phyloP scores from a whole-genome alignment of 1,140 invertebrate genomes.

The Trichonephila clavipes region DNA sequence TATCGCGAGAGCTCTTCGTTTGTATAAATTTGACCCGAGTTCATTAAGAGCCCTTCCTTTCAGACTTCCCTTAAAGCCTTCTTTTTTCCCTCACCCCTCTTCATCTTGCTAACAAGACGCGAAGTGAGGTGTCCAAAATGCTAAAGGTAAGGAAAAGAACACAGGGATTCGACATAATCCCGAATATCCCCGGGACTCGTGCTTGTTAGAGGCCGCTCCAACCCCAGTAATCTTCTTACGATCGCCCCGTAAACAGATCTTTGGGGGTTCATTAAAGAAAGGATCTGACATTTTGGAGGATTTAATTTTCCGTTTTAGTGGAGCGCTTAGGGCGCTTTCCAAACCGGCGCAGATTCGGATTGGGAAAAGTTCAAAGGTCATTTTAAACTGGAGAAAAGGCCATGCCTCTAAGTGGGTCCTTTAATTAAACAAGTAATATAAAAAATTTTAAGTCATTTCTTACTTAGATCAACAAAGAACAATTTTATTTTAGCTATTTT shows the following conservation, averaged over 20 bases:
- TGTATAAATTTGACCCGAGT: too few species aligned
- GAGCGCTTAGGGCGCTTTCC: background rate
- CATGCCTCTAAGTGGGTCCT: background rate
- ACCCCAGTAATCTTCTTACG: background rate
- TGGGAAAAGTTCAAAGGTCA: constrained; percentile 12
- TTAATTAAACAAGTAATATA: too few species aligned
- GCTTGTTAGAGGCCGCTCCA: background rate
- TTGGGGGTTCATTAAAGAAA: constrained; percentile 21
- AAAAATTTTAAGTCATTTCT: too few species aligned
- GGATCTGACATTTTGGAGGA: background rate
- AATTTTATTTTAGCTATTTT: too few species aligned
- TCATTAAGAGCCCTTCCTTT: too few species aligned
- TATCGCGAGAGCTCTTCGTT: too few species aligned
- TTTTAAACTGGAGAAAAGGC: background rate
- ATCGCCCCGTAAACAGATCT: background rate
- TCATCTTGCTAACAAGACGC: too few species aligned
- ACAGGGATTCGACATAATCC: background rate
- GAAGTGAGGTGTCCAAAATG: background rate
- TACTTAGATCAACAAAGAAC: too few species aligned
- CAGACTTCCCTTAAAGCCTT: too few species aligned
- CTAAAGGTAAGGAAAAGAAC: background rate
- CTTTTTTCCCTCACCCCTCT: too few species aligned
- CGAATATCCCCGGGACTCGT: background rate
- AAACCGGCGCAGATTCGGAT: background rate
- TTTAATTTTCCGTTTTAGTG: background rate